Percentiles rank a stretch among this genome's conserved stretches.
These are phyloP conservation scores for Hybognathus amarus DNA, from an alignment of 2,797 vertebrate genomes.

Conservation along the genomic window DNA sequence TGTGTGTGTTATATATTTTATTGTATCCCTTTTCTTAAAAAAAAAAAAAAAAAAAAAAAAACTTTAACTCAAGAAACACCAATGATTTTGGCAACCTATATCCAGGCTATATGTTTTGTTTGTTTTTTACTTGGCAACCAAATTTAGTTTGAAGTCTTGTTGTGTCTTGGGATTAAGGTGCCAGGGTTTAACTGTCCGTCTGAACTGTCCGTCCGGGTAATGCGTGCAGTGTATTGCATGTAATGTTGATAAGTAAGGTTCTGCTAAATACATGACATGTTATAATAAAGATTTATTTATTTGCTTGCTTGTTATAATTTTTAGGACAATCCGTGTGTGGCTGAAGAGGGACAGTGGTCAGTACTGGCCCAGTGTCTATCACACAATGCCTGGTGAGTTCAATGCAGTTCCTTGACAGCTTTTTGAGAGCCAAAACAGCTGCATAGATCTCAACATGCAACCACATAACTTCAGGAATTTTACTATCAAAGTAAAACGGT, in stretches of 20 bases:
- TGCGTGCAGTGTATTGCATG: neutral
- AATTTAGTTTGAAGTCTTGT: neutral
- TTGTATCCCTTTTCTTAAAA: no score
- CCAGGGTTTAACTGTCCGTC: neutral
- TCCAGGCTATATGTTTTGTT: neutral
- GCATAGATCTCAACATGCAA: neutral
- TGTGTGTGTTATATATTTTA: no score
- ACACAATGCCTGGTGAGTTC: slow-evolving; percentile 92
- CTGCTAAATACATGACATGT: neutral
- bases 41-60: no score
- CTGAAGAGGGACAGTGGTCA: slow-evolving; percentile 97
- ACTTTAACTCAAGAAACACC: no score
- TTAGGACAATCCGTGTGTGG: slow-evolving; percentile 95
- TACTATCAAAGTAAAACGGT: slow-evolving; percentile 15
- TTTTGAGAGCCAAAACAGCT: neutral
- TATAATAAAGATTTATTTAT: neutral
- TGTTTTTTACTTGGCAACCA: neutral
- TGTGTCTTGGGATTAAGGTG: neutral
- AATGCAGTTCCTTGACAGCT: slow-evolving; percentile 49
- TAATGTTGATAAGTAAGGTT: neutral
- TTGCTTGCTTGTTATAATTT: slow-evolving; percentile 2
- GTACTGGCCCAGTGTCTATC: slow-evolving; percentile 96
- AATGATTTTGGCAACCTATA: neutral
- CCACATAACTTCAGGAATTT: slow-evolving; percentile 20
- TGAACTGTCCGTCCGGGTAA: neutral